Conservation (phyloP, 37 sponge, comb jelly and placozoan species). For the Chondrilla cf. caribensis region DNA sequence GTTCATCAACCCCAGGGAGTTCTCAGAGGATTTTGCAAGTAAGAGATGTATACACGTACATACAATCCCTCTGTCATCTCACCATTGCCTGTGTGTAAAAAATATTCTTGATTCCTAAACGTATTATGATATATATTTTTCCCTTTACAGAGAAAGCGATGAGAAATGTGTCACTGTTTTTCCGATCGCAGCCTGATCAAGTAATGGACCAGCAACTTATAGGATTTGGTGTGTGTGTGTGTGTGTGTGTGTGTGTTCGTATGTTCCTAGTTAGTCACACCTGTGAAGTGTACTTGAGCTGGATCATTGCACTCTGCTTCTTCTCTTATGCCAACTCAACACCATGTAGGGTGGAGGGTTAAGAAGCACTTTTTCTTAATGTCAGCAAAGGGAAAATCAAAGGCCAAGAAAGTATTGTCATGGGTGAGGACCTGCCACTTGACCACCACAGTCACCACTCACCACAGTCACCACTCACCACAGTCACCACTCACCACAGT, state of each 20-base stretch:
- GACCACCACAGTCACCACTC: too few species aligned
- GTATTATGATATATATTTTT: too few species aligned
- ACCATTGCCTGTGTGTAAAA: too few species aligned
- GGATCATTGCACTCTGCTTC: not conserved
- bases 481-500: too few species aligned
- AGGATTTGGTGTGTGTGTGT: slow-evolving; percentile 53
- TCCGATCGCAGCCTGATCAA: slow-evolving; percentile 75
- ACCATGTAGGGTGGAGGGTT: slow-evolving; percentile 62
- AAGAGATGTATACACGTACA: not conserved
- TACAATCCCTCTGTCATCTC: too few species aligned
- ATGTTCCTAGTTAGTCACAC: too few species aligned
- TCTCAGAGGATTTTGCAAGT: slow-evolving; percentile 61
- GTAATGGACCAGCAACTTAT: slow-evolving; percentile 52
- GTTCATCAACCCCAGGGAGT: slow-evolving; percentile 75
- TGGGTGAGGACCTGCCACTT: slow-evolving; percentile 60
- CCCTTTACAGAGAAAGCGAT: slow-evolving; percentile 57
- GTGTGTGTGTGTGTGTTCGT: not conserved
- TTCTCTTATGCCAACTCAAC: not conserved
- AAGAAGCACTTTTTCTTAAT: slow-evolving; percentile 83
- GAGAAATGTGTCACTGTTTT: slow-evolving; percentile 85
- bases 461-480: too few species aligned
- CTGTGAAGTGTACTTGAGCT: too few species aligned
- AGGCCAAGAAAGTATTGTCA: slow-evolving; percentile 51
- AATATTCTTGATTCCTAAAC: too few species aligned
- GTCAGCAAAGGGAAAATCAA: slow-evolving; percentile 27